A percentile compares a stretch with the other conserved stretches of the same genome.
These are phyloP conservation scores for Argyra leucocephala DNA, from an alignment of 2,888 invertebrate genomes.

Conservation along the genomic window DNA sequence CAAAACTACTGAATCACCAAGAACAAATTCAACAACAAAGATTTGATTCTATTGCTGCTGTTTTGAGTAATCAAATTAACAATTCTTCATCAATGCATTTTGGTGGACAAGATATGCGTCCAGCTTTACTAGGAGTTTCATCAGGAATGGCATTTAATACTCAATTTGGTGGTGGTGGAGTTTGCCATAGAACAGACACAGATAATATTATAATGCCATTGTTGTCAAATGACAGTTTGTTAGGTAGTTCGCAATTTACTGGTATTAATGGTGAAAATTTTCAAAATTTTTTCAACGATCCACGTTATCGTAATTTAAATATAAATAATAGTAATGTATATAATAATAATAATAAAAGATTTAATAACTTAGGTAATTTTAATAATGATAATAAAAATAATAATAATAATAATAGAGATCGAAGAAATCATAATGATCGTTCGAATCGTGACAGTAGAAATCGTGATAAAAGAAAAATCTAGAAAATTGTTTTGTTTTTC, in stretches of 20 bases:
- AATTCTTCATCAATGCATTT: constrained; percentile 26
- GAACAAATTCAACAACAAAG: constrained; percentile 20
- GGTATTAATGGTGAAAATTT: background rate
- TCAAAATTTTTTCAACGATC: background rate
- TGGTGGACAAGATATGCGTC: constrained; percentile 40
- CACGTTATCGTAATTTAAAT: background rate
- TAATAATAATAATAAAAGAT: background rate
- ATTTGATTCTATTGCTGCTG: constrained; percentile 24
- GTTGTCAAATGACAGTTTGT: background rate
- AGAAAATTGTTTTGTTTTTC: background rate
- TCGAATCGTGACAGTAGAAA: background rate
- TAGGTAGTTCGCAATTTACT: background rate
- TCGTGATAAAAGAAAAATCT: background rate
- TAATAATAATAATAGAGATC: background rate
- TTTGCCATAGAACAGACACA: background rate
- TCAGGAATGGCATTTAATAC: constrained; percentile 40
- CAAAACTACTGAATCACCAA: too few species aligned
- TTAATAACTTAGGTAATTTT: background rate
- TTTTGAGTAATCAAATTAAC: constrained; percentile 42
- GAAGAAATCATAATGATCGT: background rate
- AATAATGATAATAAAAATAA: background rate
- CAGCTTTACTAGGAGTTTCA: constrained; percentile 51
- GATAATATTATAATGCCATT: background rate
- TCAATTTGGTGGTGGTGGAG: constrained; percentile 37
- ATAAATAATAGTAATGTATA: background rate